These are phyloP conservation scores for Romanogobio albipinnatus DNA, from an alignment of 2,113 vertebrate species.

Conservation along the genomic window DNA sequence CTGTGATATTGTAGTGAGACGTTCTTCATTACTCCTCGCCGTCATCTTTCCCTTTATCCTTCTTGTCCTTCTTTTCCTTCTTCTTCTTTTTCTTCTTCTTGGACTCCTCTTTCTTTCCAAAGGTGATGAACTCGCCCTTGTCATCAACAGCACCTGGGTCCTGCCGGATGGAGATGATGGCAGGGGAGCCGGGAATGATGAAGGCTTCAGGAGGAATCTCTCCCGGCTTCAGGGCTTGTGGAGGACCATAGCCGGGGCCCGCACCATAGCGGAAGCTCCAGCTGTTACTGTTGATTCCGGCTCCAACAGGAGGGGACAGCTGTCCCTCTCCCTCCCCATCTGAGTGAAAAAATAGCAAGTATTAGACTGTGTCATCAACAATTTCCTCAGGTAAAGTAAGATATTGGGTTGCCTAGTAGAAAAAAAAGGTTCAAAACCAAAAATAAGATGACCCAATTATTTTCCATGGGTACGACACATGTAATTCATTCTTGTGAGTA, in stretches of 20 bases:
- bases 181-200: conserved; percentile 98
- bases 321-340: conserved; percentile 94
- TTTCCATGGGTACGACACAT: not conserved
- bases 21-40: conserved; percentile 84
- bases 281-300: conserved; percentile 98
- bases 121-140: conserved; percentile 99
- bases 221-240: conserved; percentile 90
- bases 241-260: conserved; percentile 76
- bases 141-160: conserved; percentile 88
- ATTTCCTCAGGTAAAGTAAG: not conserved
- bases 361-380: not conserved
- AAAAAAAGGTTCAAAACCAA: not conserved
- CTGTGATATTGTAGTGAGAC: conserved; percentile 60
- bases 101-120: conserved; percentile 94
- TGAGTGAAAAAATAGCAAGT: conserved; percentile 61
- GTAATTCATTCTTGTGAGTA: not conserved
- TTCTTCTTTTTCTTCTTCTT: conserved; percentile 99
- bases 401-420: not conserved
- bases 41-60: conserved; percentile 94
- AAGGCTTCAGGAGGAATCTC: conserved; percentile 98
- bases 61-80: conserved; percentile 93
- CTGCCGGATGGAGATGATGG: conserved; percentile 98
- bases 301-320: conserved; percentile 95
- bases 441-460: not conserved
- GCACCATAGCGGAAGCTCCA: conserved; percentile 98